Evolutionary conservation across 2,797 vertebrate species (phyloP).

Genomic region (Monodelphis domestica): DNA sequence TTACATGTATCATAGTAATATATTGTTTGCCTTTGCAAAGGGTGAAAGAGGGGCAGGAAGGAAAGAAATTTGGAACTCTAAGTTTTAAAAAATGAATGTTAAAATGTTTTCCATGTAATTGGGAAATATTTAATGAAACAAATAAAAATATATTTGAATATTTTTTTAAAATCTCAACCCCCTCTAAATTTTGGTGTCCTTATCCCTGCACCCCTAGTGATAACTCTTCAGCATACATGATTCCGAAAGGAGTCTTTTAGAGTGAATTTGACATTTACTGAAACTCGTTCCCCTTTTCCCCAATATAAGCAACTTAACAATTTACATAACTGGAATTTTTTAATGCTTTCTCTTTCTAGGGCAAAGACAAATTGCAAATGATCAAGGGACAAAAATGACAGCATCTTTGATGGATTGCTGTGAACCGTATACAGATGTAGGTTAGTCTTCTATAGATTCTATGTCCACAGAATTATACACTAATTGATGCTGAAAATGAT

Average conservation of each 20-base stretch:
- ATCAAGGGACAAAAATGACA: constrained; percentile 30
- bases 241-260: not conserved
- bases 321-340: not conserved
- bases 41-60: not conserved
- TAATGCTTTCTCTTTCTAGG: not conserved
- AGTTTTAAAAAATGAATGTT: not conserved
- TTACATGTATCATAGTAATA: not conserved
- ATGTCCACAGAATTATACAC: not conserved
- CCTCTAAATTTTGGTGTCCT: not conserved
- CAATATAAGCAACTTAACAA: not conserved
- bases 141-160: not conserved
- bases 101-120: not conserved
- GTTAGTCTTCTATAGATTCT: too few relatives aligned
- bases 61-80: not conserved
- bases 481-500: not conserved
- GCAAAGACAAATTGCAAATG: not conserved
- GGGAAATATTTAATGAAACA: not conserved
- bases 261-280: not conserved
- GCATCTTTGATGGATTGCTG: not conserved
- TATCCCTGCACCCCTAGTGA: not conserved
- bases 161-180: not conserved
- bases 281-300: not conserved
- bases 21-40: not conserved
- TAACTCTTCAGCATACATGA: not conserved
- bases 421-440: not conserved